Evolutionary conservation across 2,113 vertebrate species (phyloP).

Genomic region (Dipodomys ordii): DNA sequence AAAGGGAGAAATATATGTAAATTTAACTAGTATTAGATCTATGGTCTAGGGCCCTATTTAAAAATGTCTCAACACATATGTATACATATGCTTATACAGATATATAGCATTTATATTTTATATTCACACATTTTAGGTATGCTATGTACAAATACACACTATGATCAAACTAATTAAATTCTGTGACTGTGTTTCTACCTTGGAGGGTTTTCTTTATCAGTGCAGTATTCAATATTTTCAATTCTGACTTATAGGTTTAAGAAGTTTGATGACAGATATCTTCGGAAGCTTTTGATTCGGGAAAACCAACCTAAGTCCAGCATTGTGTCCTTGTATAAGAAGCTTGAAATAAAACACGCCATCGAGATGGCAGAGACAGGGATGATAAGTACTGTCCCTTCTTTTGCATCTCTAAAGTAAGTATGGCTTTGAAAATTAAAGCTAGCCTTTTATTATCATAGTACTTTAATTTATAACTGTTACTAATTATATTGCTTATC

Average conservation of each 20-base stretch:
- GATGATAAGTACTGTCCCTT: slow-evolving; percentile 87
- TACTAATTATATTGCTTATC: background rate
- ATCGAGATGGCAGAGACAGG: slow-evolving; percentile 92
- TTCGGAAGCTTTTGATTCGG: slow-evolving; percentile 91
- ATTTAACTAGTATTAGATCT: background rate
- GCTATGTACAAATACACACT: background rate
- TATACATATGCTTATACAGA: background rate
- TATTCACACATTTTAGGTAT: background rate
- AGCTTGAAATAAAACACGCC: slow-evolving; percentile 93
- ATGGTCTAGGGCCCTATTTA: background rate
- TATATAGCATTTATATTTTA: too few species aligned
- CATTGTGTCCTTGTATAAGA: slow-evolving; percentile 93
- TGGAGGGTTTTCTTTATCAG: background rate
- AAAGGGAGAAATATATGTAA: background rate
- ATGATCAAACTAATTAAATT: background rate
- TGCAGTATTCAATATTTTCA: background rate
- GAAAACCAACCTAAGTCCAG: slow-evolving; percentile 92
- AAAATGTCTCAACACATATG: background rate
- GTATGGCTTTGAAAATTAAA: slow-evolving; percentile 48
- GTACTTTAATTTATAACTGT: too few species aligned
- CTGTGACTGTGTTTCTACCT: background rate
- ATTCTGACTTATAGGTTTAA: slow-evolving; percentile 87
- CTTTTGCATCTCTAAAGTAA: slow-evolving; percentile 88
- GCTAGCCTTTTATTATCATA: background rate
- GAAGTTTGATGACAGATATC: slow-evolving; percentile 91